Conservation (phyloP, 2,888 invertebrate genomes). For the Andrena haemorrhoa region DNA sequence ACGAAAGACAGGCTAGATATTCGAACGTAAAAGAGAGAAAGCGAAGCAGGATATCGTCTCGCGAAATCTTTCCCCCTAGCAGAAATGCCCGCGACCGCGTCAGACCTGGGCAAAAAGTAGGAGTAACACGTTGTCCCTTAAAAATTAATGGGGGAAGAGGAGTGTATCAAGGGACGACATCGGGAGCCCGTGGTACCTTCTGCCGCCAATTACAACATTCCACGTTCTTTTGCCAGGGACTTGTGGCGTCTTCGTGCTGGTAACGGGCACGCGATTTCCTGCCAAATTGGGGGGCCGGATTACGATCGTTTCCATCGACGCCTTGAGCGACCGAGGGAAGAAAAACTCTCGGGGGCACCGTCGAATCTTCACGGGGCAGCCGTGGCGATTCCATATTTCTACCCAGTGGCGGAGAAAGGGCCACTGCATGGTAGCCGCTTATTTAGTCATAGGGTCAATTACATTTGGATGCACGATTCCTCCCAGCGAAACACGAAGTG, state of each 20-base stretch:
- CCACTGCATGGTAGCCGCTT: conserved; percentile 42
- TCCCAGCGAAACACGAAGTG: conserved; percentile 65
- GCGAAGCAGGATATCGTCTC: conserved; percentile 18
- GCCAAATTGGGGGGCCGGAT: conserved; percentile 74
- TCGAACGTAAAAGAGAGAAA: background rate
- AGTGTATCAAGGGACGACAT: conserved; percentile 80
- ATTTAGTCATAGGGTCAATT: conserved; percentile 65
- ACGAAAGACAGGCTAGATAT: background rate
- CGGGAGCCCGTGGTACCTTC: conserved; percentile 73
- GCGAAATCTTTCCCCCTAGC: conserved; percentile 5
- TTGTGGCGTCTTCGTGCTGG: conserved; percentile 63
- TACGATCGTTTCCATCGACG: conserved; percentile 74
- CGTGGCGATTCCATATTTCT: conserved; percentile 44
- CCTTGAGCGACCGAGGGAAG: conserved; percentile 61
- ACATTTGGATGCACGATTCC: conserved; percentile 63
- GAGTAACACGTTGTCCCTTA: conserved; percentile 62
- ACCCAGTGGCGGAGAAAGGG: conserved; percentile 39
- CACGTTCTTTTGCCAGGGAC: conserved; percentile 64
- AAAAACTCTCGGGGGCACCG: conserved; percentile 39
- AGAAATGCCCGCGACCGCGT: conserved; percentile 18
- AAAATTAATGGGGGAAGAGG: conserved; percentile 74
- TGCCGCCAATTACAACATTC: conserved; percentile 80
- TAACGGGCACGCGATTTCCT: conserved; percentile 76
- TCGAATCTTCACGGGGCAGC: conserved; percentile 19
- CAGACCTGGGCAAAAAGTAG: conserved; percentile 53